A percentile compares a stretch with the other conserved stretches of the same genome.
Evolutionary conservation across 92 coral and sea anemone genomes (phyloP).

Genomic region (Siderastrea siderea): DNA sequence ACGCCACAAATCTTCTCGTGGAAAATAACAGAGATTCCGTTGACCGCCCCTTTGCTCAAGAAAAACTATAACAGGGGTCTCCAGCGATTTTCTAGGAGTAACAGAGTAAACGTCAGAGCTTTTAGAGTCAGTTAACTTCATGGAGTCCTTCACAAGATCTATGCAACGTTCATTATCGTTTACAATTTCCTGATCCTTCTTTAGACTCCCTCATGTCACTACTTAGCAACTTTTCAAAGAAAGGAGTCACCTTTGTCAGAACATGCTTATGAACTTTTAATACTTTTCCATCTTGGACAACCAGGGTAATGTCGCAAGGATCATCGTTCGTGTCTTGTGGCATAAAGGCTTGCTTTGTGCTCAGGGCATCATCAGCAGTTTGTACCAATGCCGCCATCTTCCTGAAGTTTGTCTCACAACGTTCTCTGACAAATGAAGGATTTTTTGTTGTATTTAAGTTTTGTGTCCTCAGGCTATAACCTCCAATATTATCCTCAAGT

Average conservation of each 20-base stretch:
- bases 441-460: too few relatives aligned
- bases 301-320: constrained; percentile 4
- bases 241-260: background rate
- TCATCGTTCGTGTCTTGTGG: background rate
- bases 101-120: too few relatives aligned
- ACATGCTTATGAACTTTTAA: background rate
- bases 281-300: background rate
- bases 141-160: background rate
- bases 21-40: constrained; percentile 4
- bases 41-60: background rate
- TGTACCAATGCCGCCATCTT: background rate
- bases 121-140: background rate
- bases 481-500: too few relatives aligned
- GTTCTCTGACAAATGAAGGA: too few relatives aligned
- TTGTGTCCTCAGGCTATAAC: too few relatives aligned
- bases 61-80: background rate
- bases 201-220: background rate
- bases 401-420: too few relatives aligned
- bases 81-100: background rate
- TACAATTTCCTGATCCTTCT: background rate
- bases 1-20: background rate
- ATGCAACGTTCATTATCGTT: background rate
- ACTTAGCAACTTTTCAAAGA: background rate
- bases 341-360: background rate
- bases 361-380: background rate